Evolutionary conservation across 2,113 vertebrate species (phyloP).

Genomic region (Aphelocoma coerulescens): DNA sequence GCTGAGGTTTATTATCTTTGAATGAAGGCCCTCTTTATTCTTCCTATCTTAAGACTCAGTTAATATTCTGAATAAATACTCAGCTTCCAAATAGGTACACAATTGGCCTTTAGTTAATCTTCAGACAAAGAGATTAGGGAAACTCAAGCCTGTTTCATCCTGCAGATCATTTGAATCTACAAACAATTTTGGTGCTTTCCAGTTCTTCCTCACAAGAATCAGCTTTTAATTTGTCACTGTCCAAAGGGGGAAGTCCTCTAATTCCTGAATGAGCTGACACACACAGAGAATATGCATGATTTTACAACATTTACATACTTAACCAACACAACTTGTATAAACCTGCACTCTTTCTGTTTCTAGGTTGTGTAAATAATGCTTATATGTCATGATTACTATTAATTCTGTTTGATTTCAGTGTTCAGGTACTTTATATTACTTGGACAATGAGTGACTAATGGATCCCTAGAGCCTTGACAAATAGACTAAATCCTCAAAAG

Average conservation of each 20-base stretch:
- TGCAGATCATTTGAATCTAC: neutral
- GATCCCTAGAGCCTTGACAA: neutral
- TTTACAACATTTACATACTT: neutral
- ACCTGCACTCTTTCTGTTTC: neutral
- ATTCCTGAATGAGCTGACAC: neutral
- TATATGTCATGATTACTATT: neutral
- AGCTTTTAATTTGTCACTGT: neutral
- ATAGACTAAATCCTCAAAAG: neutral
- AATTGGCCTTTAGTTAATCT: constrained; percentile 11
- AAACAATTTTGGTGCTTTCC: neutral
- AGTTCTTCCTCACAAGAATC: neutral
- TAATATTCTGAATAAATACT: constrained; percentile 39
- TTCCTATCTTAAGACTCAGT: neutral
- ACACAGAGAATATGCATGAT: neutral
- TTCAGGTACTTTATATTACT: neutral
- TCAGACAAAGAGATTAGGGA: neutral
- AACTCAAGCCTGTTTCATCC: neutral
- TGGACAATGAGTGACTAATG: neutral
- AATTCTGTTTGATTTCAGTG: neutral
- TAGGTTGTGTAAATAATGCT: neutral
- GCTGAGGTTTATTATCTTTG: constrained; percentile 5
- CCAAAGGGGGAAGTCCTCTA: neutral
- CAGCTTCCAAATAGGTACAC: neutral
- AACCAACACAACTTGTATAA: neutral
- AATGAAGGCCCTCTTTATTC: neutral